These are phyloP conservation scores for Penaeus japonicus DNA, from an alignment of 1,140 invertebrate species.

Conservation along the genomic window DNA sequence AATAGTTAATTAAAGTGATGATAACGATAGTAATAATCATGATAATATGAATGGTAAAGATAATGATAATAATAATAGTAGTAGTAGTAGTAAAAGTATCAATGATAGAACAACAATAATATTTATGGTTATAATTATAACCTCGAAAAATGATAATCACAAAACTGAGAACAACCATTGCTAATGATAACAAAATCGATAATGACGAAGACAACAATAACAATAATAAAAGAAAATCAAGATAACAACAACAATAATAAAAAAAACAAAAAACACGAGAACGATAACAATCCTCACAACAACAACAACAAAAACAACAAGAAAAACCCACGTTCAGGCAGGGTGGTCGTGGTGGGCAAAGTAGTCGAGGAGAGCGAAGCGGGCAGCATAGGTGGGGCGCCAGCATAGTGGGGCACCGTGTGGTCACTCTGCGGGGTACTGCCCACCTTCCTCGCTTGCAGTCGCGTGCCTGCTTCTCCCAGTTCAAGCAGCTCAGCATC, in stretches of 20 bases:
- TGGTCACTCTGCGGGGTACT: slow-evolving; percentile 31
- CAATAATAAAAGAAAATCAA: too few relatives aligned
- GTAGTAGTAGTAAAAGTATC: too few relatives aligned
- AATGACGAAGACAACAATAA: too few relatives aligned
- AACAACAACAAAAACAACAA: neutral
- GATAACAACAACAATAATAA: too few relatives aligned
- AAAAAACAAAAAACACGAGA: neutral
- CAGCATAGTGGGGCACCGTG: slow-evolving; percentile 28
- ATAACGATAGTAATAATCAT: too few relatives aligned
- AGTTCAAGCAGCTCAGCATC: neutral
- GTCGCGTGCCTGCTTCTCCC: slow-evolving; percentile 20
- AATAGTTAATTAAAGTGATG: too few relatives aligned
- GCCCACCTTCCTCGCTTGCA: slow-evolving; percentile 54
- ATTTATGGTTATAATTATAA: too few relatives aligned
- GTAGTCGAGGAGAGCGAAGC: slow-evolving; percentile 29
- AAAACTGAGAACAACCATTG: neutral
- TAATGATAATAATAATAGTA: too few relatives aligned
- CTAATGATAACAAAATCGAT: neutral
- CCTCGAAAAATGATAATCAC: too few relatives aligned
- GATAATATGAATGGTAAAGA: too few relatives aligned
- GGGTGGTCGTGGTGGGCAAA: slow-evolving; percentile 21
- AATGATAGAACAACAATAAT: too few relatives aligned
- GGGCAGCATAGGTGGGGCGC: neutral
- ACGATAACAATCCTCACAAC: neutral
- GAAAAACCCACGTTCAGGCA: slow-evolving; percentile 53